These are phyloP conservation scores for Wiebesia pumilae DNA, from an alignment of 1,140 invertebrate genomes.

Conservation along the genomic window DNA sequence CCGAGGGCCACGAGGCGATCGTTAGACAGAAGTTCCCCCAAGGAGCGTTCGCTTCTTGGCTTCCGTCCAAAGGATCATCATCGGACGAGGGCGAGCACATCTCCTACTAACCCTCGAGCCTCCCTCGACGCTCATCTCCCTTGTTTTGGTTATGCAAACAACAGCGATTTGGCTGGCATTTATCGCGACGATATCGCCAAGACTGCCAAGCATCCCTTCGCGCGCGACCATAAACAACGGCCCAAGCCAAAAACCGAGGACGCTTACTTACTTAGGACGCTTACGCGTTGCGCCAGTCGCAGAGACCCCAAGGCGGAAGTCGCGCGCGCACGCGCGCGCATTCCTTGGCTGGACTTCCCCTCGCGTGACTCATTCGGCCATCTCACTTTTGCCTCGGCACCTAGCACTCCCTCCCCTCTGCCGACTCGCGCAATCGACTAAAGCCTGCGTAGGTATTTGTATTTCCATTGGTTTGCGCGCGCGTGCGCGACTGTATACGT, in stretches of 20 bases:
- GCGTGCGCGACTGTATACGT: not conserved
- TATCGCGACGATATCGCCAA: not conserved
- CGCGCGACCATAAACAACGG: not conserved
- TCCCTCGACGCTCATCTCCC: slow-evolving; percentile 50
- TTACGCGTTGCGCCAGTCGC: slow-evolving; percentile 60
- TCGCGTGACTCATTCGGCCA: slow-evolving; percentile 65
- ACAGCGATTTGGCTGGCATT: not conserved
- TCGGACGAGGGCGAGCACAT: not conserved
- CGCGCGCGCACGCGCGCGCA: slow-evolving; percentile 13
- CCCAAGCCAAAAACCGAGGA: not conserved
- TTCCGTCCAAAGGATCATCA: slow-evolving; percentile 37
- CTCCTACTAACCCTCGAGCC: not conserved
- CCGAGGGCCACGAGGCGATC: not conserved
- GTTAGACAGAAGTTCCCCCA: not conserved
- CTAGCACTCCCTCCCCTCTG: too few relatives aligned
- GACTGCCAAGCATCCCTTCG: not conserved
- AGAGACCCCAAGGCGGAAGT: slow-evolving; percentile 57
- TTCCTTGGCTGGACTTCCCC: slow-evolving; percentile 58
- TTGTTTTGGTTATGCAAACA: not conserved
- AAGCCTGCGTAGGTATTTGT: not conserved
- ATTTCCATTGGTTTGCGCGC: not conserved
- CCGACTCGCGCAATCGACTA: slow-evolving; percentile 39
- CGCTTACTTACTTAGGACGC: too few relatives aligned
- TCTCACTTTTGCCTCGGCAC: slow-evolving; percentile 31
- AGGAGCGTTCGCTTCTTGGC: slow-evolving; percentile 30